phyloP scores from a whole-genome alignment of 2,797 vertebrate genomes.

The Eospalax fontanierii region DNA sequence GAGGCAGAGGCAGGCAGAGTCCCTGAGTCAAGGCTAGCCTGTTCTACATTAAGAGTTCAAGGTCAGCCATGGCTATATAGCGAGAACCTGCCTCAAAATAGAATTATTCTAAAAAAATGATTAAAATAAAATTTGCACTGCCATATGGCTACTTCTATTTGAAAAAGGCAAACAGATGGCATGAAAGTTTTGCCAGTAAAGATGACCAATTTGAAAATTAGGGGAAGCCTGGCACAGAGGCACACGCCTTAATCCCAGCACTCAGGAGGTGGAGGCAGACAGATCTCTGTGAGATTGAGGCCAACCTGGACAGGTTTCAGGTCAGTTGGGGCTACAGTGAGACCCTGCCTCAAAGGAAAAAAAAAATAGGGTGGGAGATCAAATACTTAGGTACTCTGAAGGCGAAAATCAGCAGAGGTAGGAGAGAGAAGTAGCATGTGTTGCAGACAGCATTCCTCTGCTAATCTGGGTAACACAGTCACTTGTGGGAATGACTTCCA shows the following conservation, averaged over 20 bases:
- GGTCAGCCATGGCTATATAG: no score
- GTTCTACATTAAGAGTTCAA: no score
- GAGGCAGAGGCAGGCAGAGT: no score
- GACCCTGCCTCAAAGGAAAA: no score
- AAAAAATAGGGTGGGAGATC: neutral
- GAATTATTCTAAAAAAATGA: neutral
- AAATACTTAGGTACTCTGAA: neutral
- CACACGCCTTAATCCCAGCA: no score
- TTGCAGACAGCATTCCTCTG: neutral
- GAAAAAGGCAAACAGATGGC: neutral
- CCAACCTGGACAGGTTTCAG: no score
- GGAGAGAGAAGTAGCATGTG: neutral
- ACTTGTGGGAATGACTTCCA: neutral
- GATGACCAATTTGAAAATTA: constrained; percentile 42
- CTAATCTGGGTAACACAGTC: neutral
- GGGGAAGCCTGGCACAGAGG: neutral
- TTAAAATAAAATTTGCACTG: constrained; percentile 43
- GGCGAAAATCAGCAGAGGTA: neutral
- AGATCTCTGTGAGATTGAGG: no score
- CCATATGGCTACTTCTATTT: neutral
- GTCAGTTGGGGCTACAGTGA: no score
- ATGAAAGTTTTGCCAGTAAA: constrained; percentile 15
- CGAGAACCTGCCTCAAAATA: no score
- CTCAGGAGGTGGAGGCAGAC: no score
- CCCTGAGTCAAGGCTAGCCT: no score